Conservation (phyloP, 2,113 vertebrate species). For the Odocoileus hemionus region DNA sequence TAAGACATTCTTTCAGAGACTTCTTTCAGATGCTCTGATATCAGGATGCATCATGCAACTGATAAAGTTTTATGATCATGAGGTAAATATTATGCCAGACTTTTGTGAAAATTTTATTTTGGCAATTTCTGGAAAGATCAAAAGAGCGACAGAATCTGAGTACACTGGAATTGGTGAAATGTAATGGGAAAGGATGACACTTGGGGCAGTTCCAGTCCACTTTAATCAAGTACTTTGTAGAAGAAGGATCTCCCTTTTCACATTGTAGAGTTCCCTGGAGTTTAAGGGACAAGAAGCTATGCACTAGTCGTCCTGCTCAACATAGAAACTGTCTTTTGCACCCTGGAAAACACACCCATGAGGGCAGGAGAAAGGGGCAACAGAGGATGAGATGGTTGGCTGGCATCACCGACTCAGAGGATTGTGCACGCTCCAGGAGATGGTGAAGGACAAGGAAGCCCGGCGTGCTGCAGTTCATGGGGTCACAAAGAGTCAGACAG, state of each 20-base stretch:
- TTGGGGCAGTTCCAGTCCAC: not conserved
- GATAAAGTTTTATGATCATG: not conserved
- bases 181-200: not conserved
- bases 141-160: not conserved
- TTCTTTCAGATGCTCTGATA: not conserved
- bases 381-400: not conserved
- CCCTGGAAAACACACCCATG: not conserved
- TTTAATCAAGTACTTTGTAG: not conserved
- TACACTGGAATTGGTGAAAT: not conserved
- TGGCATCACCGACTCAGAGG: not conserved
- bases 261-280: not conserved
- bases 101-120: not conserved
- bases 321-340: not conserved
- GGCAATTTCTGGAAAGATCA: not conserved
- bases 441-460: not conserved
- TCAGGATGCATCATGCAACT: not conserved
- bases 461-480: rapidly evolving
- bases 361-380: not conserved
- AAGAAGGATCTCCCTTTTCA: not conserved
- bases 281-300: rapidly evolving
- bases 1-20: not conserved
- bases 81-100: not conserved
- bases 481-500: not conserved
- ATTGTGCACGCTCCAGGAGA: not conserved
- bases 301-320: not conserved